Base-by-base conservation (phyloP, 2,888 invertebrate genomes). In the Caenorhabditis sinica region DNA sequence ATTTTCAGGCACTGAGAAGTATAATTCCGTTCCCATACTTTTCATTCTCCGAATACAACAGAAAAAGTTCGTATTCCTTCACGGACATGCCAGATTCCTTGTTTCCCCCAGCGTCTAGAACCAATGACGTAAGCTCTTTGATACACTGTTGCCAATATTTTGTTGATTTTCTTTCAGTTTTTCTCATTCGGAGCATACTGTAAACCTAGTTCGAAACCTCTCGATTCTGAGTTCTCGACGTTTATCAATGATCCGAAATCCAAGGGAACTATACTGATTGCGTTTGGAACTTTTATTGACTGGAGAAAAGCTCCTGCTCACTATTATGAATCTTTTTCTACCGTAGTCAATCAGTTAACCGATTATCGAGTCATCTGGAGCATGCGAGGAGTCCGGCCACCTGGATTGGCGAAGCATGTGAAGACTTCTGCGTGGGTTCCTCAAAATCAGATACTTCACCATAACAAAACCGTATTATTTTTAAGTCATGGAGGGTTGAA, bases 401-500 rank as follows among this genome's bases (percentile, higher is more conserved):
- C 6, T 9, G 80, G 72, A 49, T 56, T 83, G 15, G 61, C 45
- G 2, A 33, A 33, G 1, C 83, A 83, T 56, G 69, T 83, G 23
- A 68, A 45, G 58, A 77, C 77, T 13, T 60, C 83, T 17, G 43
- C 61, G 6, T 84, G 84, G 84, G 71, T 84, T 23, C 80, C 84
- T 6, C 84, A 84, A 40, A 84, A 84, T 60, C 63, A 80, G 49
- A 43, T 84, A 23, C 28, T 84, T 15, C 84, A 80, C 49, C 85
- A 85, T 36, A 61, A 75, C 5, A 85, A 81, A n/a, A 85, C 85
- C 0, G 77, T 77, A 15, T 23, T 85, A 0, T 85, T 85, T 77
- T 45, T 81, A 49, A 85, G 85, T 65, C 85, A 85, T 28, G 85
- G 85, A n/a, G 85, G 85, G 1, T 28, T 85, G 23, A 85, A 85